Percentiles rank a stretch among this genome's conserved stretches.
Conservation (phyloP, 2,888 invertebrate species). For the Sylvicola cinctus region DNA sequence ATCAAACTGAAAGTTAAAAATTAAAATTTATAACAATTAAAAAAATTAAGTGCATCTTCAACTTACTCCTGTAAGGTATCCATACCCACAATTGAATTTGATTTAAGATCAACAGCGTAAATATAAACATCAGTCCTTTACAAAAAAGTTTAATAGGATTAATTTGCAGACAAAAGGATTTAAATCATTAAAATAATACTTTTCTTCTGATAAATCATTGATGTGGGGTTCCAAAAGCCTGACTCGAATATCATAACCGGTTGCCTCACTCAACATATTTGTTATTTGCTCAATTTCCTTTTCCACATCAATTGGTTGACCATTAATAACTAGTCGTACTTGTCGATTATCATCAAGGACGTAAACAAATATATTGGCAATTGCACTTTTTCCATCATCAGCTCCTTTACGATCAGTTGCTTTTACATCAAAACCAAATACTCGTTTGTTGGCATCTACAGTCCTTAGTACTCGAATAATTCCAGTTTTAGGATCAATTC, state of each 20-base stretch:
- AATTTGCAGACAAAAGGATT: constrained; percentile 1
- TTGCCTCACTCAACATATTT: constrained; percentile 43
- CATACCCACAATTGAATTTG: constrained; percentile 65
- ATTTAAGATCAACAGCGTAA: constrained; percentile 63
- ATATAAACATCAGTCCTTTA: constrained; percentile 67
- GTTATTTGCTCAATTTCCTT: constrained; percentile 48
- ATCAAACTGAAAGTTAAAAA: constrained; percentile 32
- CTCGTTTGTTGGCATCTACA: constrained; percentile 49
- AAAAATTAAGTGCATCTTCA: background rate
- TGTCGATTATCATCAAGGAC: constrained; percentile 64
- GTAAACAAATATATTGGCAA: constrained; percentile 72
- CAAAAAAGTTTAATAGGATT: constrained; percentile 13
- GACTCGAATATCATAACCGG: constrained; percentile 58
- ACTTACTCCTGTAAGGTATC: constrained; percentile 55
- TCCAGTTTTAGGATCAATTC: constrained; percentile 56
- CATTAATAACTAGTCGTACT: constrained; percentile 55
- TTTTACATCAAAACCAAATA: constrained; percentile 73
- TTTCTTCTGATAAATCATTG: constrained; percentile 28
- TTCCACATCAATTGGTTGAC: constrained; percentile 57
- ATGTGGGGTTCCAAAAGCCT: constrained; percentile 54
- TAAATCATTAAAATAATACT: too few relatives aligned
- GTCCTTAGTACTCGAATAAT: constrained; percentile 51
- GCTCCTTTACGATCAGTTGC: constrained; percentile 65
- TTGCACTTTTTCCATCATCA: constrained; percentile 62
- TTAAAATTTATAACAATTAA: background rate